Evolutionary conservation across 2,113 vertebrate genomes (phyloP).

Genomic region (Tylochromis polylepis): DNA sequence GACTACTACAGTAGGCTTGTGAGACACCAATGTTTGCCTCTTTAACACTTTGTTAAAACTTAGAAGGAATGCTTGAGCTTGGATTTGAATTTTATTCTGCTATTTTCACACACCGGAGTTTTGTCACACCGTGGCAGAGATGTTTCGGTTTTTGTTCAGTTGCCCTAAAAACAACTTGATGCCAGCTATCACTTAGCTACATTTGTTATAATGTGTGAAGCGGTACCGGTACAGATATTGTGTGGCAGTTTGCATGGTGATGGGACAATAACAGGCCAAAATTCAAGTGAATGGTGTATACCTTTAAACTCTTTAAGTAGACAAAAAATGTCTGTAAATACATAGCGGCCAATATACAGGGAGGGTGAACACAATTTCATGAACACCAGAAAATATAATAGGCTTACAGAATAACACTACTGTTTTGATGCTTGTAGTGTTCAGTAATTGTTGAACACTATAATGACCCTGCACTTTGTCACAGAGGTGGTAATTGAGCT

Average conservation of each 20-base stretch:
- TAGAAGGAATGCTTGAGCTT: slow-evolving; percentile 15
- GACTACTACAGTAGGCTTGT: slow-evolving; percentile 29
- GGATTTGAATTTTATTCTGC: slow-evolving; percentile 35
- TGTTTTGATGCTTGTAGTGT: neutral
- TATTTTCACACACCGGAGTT: slow-evolving; percentile 28
- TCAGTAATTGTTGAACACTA: slow-evolving; percentile 6
- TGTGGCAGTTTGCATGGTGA: neutral
- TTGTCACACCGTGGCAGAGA: neutral
- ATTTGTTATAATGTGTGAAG: neutral
- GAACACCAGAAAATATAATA: neutral
- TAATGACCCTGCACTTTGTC: slow-evolving; percentile 12
- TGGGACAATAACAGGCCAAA: slow-evolving; percentile 19
- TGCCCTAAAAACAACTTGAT: neutral
- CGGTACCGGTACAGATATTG: neutral
- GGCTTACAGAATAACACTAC: slow-evolving; percentile 4
- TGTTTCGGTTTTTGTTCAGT: neutral
- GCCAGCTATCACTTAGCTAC: neutral
- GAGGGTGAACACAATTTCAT: slow-evolving; percentile 31
- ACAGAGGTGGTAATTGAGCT: slow-evolving; percentile 5
- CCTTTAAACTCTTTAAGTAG: slow-evolving; percentile 54
- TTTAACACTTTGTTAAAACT: slow-evolving; percentile 37
- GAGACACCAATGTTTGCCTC: slow-evolving; percentile 56
- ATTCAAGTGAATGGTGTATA: slow-evolving; percentile 35
- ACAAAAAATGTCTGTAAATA: slow-evolving; percentile 56
- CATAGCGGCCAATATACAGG: slow-evolving; percentile 38